Percentiles rank a stretch among this genome's conserved stretches.
Conservation (phyloP, 2,113 vertebrate species). For the Micronycteris hirsuta region DNA sequence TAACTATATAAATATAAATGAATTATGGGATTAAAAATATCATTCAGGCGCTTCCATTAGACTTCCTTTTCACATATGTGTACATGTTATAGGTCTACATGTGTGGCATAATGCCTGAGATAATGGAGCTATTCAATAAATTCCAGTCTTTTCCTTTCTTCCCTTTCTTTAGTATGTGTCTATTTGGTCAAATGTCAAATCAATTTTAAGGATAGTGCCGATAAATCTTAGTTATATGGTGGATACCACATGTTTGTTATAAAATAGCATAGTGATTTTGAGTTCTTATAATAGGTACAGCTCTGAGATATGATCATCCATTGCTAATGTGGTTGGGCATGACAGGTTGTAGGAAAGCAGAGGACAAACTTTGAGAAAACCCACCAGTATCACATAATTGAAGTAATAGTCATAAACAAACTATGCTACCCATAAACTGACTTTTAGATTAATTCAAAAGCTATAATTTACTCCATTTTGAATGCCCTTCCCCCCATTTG, state of each 20-base stretch:
- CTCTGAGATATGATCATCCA: neutral
- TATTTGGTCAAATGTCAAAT: neutral
- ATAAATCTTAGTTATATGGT: neutral
- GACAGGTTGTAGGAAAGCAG: neutral
- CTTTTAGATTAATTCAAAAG: constrained; percentile 21
- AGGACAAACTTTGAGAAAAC: neutral
- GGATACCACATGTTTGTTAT: neutral
- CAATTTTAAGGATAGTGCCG: neutral
- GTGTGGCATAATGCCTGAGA: neutral
- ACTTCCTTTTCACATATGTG: neutral
- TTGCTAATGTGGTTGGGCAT: neutral
- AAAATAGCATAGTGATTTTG: neutral
- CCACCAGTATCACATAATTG: neutral
- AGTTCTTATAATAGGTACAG: neutral
- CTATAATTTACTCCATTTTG: neutral
- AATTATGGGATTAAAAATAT: neutral
- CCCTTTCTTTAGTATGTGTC: neutral
- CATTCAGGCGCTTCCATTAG: neutral
- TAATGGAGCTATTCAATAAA: neutral
- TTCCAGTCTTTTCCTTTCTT: neutral
- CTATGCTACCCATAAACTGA: neutral
- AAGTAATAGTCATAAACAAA: neutral
- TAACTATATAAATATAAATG: neutral
- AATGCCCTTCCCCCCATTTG: neutral
- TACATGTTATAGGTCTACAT: neutral